A percentile compares a stretch with the other conserved stretches of the same genome.
Conservation (phyloP, 2,113 vertebrate genomes). For the Melanerpes formicivorus region DNA sequence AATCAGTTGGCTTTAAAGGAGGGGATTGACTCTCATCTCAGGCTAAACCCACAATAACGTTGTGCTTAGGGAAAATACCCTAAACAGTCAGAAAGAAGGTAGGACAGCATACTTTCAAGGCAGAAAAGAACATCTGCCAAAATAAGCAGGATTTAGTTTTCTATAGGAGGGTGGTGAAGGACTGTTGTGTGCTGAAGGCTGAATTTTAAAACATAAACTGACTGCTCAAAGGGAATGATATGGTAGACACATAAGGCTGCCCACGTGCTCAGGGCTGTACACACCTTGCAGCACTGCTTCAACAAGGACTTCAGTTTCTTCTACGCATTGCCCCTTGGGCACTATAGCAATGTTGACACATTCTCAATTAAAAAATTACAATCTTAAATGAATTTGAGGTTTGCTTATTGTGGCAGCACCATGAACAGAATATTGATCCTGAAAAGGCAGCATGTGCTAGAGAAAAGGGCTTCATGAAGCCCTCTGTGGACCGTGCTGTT, state of each 20-base stretch:
- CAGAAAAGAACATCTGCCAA: constrained; percentile 54
- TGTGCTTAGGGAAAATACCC: constrained; percentile 29
- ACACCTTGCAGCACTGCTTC: neutral
- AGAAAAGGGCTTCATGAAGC: neutral
- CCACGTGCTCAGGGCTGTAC: neutral
- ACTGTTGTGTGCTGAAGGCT: constrained; percentile 14
- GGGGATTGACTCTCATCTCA: constrained; percentile 36
- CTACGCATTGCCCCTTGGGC: neutral
- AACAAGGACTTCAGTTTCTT: neutral
- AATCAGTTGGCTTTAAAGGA: constrained; percentile 61
- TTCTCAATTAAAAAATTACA: neutral
- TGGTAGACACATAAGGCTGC: neutral
- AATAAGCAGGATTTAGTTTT: constrained; percentile 62
- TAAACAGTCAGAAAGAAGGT: constrained; percentile 12
- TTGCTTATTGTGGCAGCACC: neutral
- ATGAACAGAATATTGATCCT: neutral
- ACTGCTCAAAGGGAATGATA: neutral
- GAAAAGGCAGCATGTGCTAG: neutral
- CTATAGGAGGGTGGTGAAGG: constrained; percentile 39
- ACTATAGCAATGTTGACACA: neutral
- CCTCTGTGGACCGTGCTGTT: neutral
- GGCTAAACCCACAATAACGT: constrained; percentile 34
- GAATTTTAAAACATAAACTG: neutral
- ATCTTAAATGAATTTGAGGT: neutral
- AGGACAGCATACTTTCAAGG: neutral